phyloP scores from a whole-genome alignment of 2,888 invertebrate genomes.

The Perizoma affinitatum region DNA sequence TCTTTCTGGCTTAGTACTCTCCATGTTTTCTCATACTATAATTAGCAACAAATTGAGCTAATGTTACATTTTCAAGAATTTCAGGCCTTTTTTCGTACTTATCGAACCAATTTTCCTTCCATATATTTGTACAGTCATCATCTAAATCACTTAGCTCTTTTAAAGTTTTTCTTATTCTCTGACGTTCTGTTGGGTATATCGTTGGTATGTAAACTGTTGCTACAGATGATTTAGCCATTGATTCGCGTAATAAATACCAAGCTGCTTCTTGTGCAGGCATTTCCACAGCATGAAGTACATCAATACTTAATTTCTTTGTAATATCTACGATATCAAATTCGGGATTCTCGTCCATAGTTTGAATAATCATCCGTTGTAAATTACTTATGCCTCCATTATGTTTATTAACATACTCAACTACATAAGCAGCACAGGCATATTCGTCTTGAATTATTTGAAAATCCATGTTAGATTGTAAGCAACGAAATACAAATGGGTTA shows the following conservation, averaged over 20 bases:
- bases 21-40: slow-evolving; percentile 32
- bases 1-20: slow-evolving; percentile 38
- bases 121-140: slow-evolving; percentile 55
- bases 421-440: slow-evolving; percentile 61
- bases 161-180: slow-evolving; percentile 52
- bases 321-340: slow-evolving; percentile 44
- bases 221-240: slow-evolving; percentile 39
- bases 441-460: slow-evolving; percentile 60
- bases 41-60: slow-evolving; percentile 60
- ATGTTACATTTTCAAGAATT: slow-evolving; percentile 48
- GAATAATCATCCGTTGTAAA: slow-evolving; percentile 48
- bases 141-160: slow-evolving; percentile 51
- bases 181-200: slow-evolving; percentile 51
- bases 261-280: slow-evolving; percentile 60
- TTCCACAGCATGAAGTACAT: slow-evolving; percentile 41
- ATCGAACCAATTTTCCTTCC: slow-evolving; percentile 63
- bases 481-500: slow-evolving; percentile 58
- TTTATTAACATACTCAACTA: slow-evolving; percentile 65
- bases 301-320: slow-evolving; percentile 40
- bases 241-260: slow-evolving; percentile 47
- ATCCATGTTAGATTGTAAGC: slow-evolving; percentile 56
- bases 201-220: slow-evolving; percentile 42
- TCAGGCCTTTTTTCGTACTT: slow-evolving; percentile 61
- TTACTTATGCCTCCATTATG: slow-evolving; percentile 52
- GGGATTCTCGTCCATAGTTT: slow-evolving; percentile 42